These are phyloP conservation scores for Incurvaria masculella DNA, from an alignment of 2,888 invertebrate genomes.

Conservation along the genomic window DNA sequence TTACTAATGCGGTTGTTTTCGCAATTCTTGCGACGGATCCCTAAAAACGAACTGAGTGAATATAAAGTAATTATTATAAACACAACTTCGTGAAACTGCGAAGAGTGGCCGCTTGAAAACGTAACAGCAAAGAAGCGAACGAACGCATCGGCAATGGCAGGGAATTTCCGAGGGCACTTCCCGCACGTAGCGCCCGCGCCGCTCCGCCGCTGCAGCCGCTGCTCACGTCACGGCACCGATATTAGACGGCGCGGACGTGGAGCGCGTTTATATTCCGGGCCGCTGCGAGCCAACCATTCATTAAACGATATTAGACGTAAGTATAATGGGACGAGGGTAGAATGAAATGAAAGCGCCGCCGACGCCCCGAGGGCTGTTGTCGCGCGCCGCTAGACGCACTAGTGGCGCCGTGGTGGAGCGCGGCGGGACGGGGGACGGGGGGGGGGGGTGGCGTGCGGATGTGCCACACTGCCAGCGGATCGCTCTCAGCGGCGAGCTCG, in stretches of 20 bases:
- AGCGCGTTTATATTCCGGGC: not conserved
- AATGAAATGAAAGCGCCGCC: not conserved
- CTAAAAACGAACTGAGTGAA: too few species aligned
- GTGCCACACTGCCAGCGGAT: too few species aligned
- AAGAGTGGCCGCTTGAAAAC: too few species aligned
- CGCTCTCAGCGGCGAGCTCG: too few species aligned
- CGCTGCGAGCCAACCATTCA: not conserved
- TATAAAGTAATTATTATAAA: too few species aligned
- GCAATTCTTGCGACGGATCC: too few species aligned
- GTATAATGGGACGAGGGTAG: not conserved
- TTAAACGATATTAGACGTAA: not conserved
- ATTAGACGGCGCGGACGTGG: not conserved
- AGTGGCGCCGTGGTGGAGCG: too few species aligned
- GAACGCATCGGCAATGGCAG: not conserved
- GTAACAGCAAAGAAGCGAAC: not conserved
- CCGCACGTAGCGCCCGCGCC: not conserved
- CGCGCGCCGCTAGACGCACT: slow-evolving; percentile 7
- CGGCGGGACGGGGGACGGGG: too few species aligned
- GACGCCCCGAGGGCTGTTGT: slow-evolving; percentile 5
- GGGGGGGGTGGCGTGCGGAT: too few species aligned
- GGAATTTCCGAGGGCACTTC: not conserved
- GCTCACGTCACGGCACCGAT: not conserved
- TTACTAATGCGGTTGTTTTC: too few species aligned
- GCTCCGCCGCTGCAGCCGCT: too few species aligned
- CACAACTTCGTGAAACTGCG: too few species aligned